Evolutionary conservation across 2,797 vertebrate genomes (phyloP).

Genomic region (Pangasius djambal): DNA sequence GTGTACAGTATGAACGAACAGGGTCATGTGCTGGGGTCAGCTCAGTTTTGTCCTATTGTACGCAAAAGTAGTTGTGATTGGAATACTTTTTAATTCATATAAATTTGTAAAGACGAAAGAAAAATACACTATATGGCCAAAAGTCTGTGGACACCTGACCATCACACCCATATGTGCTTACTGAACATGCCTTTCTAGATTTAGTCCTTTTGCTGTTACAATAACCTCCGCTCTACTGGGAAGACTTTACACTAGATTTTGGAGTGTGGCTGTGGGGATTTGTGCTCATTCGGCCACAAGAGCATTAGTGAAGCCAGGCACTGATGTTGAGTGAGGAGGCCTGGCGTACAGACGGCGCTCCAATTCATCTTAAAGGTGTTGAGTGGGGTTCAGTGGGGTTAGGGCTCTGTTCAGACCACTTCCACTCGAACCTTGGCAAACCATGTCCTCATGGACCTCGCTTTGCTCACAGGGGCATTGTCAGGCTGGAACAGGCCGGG

Average conservation of each 20-base stretch:
- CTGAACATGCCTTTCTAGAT: not conserved
- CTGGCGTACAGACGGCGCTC: too few relatives aligned
- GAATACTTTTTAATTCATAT: not conserved
- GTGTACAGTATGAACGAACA: not conserved
- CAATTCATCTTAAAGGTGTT: too few relatives aligned
- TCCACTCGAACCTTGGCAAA: too few relatives aligned
- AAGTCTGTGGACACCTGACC: not conserved
- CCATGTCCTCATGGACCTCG: too few relatives aligned
- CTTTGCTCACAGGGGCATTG: too few relatives aligned
- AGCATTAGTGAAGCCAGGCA: not conserved
- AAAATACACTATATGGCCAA: not conserved
- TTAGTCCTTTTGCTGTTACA: not conserved
- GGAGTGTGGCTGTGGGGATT: not conserved
- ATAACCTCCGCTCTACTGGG: not conserved
- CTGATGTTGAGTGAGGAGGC: not conserved
- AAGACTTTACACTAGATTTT: not conserved
- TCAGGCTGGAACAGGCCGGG: too few relatives aligned
- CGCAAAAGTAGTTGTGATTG: not conserved
- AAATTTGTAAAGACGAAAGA: not conserved
- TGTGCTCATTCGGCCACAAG: not conserved
- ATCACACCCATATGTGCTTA: not conserved
- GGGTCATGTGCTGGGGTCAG: not conserved
- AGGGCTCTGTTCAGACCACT: too few relatives aligned
- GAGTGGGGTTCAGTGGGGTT: too few relatives aligned
- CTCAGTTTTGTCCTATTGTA: not conserved